Evolutionary conservation across 2,113 vertebrate genomes (phyloP).

Genomic region (Scartelaos histophorus): DNA sequence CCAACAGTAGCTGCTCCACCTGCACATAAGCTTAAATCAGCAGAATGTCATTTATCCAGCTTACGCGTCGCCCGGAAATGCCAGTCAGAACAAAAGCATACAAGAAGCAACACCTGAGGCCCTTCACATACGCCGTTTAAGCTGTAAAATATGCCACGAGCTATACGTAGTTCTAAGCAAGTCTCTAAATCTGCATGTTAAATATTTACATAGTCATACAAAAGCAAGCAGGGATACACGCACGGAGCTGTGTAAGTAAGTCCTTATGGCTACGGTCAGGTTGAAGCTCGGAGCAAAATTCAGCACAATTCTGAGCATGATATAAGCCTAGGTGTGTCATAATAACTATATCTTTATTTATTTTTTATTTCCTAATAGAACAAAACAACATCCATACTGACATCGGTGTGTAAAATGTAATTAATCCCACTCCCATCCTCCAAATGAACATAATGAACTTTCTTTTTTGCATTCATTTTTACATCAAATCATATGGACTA

Average conservation of each 20-base stretch:
- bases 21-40: background rate
- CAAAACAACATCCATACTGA: too few relatives aligned
- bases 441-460: too few relatives aligned
- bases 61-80: background rate
- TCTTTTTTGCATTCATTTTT: too few relatives aligned
- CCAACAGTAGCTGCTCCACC: background rate
- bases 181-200: background rate
- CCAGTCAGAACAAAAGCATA: background rate
- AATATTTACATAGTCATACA: slow-evolving; percentile 1
- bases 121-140: background rate
- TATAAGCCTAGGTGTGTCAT: too few relatives aligned
- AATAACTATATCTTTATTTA: too few relatives aligned
- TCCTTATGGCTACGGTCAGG: background rate
- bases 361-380: too few relatives aligned
- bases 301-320: too few relatives aligned
- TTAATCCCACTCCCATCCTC: too few relatives aligned
- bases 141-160: background rate
- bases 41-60: background rate
- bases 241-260: background rate
- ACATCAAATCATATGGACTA: too few relatives aligned
- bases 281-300: background rate
- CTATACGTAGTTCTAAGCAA: background rate
- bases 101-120: background rate
- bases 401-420: too few relatives aligned
- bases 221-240: background rate